A percentile compares a stretch with the other conserved stretches of the same genome.
Conservation (phyloP, 37 sponge, comb jelly and placozoan genomes). For the Oopsacas minuta region DNA sequence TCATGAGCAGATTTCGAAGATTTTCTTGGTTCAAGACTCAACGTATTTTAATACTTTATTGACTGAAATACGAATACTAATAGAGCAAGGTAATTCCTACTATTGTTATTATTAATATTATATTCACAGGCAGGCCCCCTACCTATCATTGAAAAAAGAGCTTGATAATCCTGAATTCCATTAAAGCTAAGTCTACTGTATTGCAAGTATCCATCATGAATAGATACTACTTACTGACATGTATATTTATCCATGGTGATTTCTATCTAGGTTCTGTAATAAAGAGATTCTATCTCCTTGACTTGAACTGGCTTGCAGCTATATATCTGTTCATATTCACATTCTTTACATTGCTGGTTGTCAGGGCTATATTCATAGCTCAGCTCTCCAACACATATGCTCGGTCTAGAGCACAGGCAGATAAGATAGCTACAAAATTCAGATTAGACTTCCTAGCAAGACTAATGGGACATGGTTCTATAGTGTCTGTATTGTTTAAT, state of each 20-base stretch:
- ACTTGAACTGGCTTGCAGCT: not conserved
- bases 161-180: no score
- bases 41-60: not conserved
- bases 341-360: constrained; percentile 1
- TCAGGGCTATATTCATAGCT: not conserved
- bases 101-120: no score
- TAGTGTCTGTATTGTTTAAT: not conserved
- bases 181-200: no score
- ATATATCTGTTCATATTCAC: not conserved
- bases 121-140: no score
- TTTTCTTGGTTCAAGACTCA: not conserved
- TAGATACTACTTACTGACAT: no score
- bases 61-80: not conserved
- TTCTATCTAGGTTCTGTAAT: not conserved
- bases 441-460: not conserved
- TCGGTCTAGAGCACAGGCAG: not conserved
- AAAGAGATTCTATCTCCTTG: not conserved
- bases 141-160: no score
- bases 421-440: constrained; percentile 13
- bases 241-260: not conserved
- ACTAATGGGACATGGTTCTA: constrained; percentile 10
- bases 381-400: not conserved
- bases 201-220: no score
- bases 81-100: not conserved
- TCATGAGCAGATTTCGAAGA: not conserved